Evolutionary conservation across 92 coral and sea anemone genomes (phyloP).

Genomic region (Zoanthus sociatus): DNA sequence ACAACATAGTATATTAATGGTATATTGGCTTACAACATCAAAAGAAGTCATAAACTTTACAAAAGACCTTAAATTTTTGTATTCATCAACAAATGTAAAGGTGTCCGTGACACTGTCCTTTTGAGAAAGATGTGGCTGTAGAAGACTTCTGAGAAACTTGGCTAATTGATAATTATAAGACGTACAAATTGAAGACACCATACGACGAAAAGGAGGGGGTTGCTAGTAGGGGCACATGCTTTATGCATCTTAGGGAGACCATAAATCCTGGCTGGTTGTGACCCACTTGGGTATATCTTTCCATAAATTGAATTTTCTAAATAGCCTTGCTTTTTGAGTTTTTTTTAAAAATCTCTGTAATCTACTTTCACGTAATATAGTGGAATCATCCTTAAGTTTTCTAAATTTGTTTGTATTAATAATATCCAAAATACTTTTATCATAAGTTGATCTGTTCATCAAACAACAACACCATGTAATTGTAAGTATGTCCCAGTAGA

Average conservation of each 20-base stretch:
- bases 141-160: not conserved
- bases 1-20: no score
- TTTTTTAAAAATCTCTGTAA: not conserved
- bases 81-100: not conserved
- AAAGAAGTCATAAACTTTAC: not conserved
- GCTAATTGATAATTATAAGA: not conserved
- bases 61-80: not conserved
- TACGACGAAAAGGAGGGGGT: no score
- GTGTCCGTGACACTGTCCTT: not conserved
- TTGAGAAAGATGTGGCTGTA: not conserved
- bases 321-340: not conserved
- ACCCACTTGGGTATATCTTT: not conserved
- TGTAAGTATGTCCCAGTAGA: no score
- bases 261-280: no score
- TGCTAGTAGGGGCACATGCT: not conserved
- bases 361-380: not conserved
- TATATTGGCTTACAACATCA: not conserved
- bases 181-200: not conserved
- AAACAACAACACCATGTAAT: not conserved
- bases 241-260: no score
- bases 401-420: not conserved
- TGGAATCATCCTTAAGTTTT: not conserved
- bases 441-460: not conserved
- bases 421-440: not conserved
- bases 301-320: not conserved